Evolutionary conservation across 2,113 vertebrate genomes (phyloP).

Genomic region (Hydrolagus affinis): DNA sequence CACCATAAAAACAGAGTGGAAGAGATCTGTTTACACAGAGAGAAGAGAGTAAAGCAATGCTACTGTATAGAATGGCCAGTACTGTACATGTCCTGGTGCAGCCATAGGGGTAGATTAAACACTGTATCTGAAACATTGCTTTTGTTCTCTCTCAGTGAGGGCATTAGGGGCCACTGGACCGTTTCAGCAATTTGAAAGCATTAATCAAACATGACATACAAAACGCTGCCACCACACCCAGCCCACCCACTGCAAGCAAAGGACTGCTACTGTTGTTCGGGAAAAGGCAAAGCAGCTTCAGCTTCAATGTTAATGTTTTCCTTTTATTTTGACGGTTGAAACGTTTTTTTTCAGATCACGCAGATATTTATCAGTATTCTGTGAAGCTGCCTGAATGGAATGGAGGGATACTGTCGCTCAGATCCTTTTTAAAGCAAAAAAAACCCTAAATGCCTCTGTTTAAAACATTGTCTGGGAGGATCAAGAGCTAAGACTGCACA

Average conservation of each 20-base stretch:
- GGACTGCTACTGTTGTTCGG: background rate
- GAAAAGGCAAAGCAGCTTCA: conserved; percentile 39
- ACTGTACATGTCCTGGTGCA: background rate
- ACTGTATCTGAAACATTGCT: conserved; percentile 25
- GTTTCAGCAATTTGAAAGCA: conserved; percentile 33
- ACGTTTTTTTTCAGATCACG: background rate
- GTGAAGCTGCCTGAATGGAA: background rate
- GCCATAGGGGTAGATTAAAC: background rate
- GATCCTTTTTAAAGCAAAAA: background rate
- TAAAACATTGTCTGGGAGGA: background rate
- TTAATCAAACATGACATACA: conserved; percentile 35
- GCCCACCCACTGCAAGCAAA: conserved; percentile 33
- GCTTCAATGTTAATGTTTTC: conserved; percentile 36
- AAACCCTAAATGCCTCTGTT: background rate
- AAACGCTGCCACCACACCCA: conserved; percentile 25
- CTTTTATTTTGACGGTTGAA: background rate
- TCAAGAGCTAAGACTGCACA: background rate
- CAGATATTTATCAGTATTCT: background rate
- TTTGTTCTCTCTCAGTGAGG: conserved; percentile 36
- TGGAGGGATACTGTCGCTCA: background rate
- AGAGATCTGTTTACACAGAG: conserved; percentile 34
- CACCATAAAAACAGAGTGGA: conserved; percentile 21
- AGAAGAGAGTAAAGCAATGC: background rate
- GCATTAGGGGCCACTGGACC: conserved; percentile 15
- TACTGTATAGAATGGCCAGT: background rate